phyloP scores from a whole-genome alignment of 92 coral and sea anemone species.

The Diadumene lineata region DNA sequence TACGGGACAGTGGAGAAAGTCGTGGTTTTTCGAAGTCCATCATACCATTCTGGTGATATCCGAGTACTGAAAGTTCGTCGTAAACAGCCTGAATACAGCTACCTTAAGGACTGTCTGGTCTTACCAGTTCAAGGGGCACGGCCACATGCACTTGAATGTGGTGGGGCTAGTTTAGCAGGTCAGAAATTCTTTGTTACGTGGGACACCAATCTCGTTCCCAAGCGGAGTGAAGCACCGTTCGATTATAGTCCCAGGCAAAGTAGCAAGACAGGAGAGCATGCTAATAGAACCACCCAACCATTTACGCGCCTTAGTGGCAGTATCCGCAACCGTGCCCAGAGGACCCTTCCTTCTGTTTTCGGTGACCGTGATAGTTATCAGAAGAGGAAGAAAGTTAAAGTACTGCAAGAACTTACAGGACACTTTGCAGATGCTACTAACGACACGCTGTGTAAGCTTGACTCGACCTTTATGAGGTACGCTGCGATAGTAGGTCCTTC shows the following conservation, averaged over 20 bases:
- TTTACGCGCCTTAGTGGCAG: slow-evolving; percentile 21
- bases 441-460: slow-evolving; percentile 73
- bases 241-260: slow-evolving; percentile 51
- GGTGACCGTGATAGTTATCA: slow-evolving; percentile 69
- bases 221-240: slow-evolving; percentile 61
- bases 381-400: slow-evolving; percentile 48
- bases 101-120: slow-evolving; percentile 87
- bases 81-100: slow-evolving; percentile 51
- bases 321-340: slow-evolving; percentile 52
- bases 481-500: slow-evolving; percentile 75
- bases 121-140: slow-evolving; percentile 81
- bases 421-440: slow-evolving; percentile 76
- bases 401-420: slow-evolving; percentile 61
- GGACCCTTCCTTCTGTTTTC: slow-evolving; percentile 52
- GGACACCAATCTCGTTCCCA: slow-evolving; percentile 81
- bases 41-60: slow-evolving; percentile 88
- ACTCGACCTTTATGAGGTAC: slow-evolving; percentile 81
- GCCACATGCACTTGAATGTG: slow-evolving; percentile 95
- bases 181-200: slow-evolving; percentile 90
- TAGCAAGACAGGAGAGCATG: slow-evolving; percentile 5
- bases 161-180: slow-evolving; percentile 92
- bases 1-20: slow-evolving; percentile 43
- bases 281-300: slow-evolving; percentile 20
- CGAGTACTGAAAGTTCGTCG: slow-evolving; percentile 71
- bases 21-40: slow-evolving; percentile 80